These are phyloP conservation scores for Ctenopoma multispine DNA, from an alignment of 2,797 vertebrate genomes.

Conservation along the genomic window DNA sequence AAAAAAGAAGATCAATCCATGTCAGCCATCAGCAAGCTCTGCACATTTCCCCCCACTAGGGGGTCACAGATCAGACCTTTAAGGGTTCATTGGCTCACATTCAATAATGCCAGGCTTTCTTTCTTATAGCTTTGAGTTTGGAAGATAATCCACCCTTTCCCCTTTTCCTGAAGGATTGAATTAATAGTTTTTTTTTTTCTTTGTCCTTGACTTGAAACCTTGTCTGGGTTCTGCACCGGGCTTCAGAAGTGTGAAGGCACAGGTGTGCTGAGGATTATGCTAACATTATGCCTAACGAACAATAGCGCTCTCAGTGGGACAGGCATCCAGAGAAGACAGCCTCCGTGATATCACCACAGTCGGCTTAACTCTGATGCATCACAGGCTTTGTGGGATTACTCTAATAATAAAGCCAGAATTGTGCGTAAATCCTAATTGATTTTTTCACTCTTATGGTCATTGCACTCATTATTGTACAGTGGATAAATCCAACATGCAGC, in stretches of 20 bases:
- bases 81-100: slow-evolving; percentile 6
- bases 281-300: slow-evolving; percentile 57
- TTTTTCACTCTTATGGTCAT: slow-evolving; percentile 46
- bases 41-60: neutral
- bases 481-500: slow-evolving; percentile 37
- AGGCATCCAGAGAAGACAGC: slow-evolving; percentile 45
- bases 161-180: neutral
- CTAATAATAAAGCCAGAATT: slow-evolving; percentile 64
- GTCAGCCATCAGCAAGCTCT: neutral
- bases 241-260: slow-evolving; percentile 35
- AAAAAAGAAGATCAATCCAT: neutral
- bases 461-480: slow-evolving; percentile 37
- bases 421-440: slow-evolving; percentile 74
- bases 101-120: neutral
- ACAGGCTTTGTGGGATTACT: slow-evolving; percentile 75
- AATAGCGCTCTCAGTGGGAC: slow-evolving; percentile 59
- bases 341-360: slow-evolving; percentile 59
- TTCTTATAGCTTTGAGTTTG: slow-evolving; percentile 1
- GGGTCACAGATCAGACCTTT: slow-evolving; percentile 14
- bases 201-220: slow-evolving; percentile 13
- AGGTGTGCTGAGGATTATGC: slow-evolving; percentile 70
- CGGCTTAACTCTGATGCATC: slow-evolving; percentile 66
- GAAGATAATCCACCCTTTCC: slow-evolving; percentile 38
- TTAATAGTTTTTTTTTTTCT: neutral
- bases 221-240: neutral